phyloP scores from a whole-genome alignment of 2,888 invertebrate species.

The Timema cristinae region DNA sequence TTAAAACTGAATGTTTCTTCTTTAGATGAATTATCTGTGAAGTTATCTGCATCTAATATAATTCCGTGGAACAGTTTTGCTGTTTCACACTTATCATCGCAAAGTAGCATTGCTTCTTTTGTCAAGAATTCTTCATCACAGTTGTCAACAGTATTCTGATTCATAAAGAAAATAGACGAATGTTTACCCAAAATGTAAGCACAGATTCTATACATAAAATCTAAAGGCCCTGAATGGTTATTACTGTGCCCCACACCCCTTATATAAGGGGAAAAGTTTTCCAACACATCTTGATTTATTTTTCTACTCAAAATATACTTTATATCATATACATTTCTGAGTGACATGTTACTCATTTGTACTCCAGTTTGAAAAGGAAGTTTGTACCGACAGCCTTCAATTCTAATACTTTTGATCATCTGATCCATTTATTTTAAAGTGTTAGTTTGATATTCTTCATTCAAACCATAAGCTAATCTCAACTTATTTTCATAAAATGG shows the following conservation, averaged over 20 bases:
- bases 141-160: neutral
- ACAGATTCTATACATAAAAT: neutral
- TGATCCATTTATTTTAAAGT: neutral
- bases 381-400: neutral
- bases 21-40: neutral
- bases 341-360: neutral
- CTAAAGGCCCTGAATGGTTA: neutral
- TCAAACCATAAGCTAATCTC: neutral
- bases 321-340: neutral
- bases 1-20: neutral
- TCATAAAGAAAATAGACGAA: neutral
- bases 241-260: neutral
- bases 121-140: neutral
- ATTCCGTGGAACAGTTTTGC: neutral
- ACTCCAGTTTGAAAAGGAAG: neutral
- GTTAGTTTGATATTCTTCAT: neutral
- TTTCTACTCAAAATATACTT: neutral
- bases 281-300: neutral
- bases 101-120: neutral
- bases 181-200: neutral
- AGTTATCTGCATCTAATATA: neutral
- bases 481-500: neutral
- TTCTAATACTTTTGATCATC: neutral
- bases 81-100: neutral
- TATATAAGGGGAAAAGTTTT: neutral